phyloP scores from a whole-genome alignment of 1,140 invertebrate species.

The Drosophila neocordata region DNA sequence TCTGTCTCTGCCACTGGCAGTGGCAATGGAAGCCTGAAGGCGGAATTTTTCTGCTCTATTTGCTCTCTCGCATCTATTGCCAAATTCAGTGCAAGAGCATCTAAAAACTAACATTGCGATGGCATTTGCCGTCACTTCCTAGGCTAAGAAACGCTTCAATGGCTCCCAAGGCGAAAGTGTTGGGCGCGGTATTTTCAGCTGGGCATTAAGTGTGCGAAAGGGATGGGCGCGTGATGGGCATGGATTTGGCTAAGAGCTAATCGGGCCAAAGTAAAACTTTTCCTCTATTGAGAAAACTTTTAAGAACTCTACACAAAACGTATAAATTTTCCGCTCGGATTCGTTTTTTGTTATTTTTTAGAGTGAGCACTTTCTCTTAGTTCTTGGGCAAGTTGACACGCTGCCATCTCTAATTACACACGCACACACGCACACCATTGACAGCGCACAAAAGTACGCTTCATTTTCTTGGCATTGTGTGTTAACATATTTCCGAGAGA shows the following conservation, averaged over 20 bases:
- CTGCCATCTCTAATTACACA: constrained; percentile 26
- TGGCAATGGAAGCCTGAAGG: constrained; percentile 25
- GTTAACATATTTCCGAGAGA: constrained; percentile 53
- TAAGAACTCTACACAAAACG: background rate
- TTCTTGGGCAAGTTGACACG: constrained; percentile 6
- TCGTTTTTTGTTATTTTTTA: too few species aligned
- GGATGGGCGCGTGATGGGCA: constrained; percentile 59
- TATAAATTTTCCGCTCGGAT: too few species aligned
- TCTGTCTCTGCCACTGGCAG: constrained; percentile 9
- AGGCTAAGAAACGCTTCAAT: constrained; percentile 39
- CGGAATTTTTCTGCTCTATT: constrained; percentile 80
- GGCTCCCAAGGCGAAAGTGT: constrained; percentile 54
- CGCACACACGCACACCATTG: background rate
- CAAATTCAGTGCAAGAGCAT: constrained; percentile 67
- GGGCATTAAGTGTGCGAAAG: constrained; percentile 17
- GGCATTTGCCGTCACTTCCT: constrained; percentile 65
- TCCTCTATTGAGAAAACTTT: constrained; percentile 6
- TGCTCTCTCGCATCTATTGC: constrained; percentile 64
- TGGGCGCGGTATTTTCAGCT: constrained; percentile 31
- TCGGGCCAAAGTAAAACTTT: constrained; percentile 5
- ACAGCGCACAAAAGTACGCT: constrained; percentile 43
- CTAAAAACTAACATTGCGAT: constrained; percentile 67
- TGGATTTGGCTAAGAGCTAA: background rate
- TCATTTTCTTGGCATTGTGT: constrained; percentile 49
- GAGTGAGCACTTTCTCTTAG: background rate